Percentiles rank a stretch among this genome's conserved stretches.
phyloP scores from a whole-genome alignment of 2,113 vertebrate genomes.

The Chelonoidis abingdonii region DNA sequence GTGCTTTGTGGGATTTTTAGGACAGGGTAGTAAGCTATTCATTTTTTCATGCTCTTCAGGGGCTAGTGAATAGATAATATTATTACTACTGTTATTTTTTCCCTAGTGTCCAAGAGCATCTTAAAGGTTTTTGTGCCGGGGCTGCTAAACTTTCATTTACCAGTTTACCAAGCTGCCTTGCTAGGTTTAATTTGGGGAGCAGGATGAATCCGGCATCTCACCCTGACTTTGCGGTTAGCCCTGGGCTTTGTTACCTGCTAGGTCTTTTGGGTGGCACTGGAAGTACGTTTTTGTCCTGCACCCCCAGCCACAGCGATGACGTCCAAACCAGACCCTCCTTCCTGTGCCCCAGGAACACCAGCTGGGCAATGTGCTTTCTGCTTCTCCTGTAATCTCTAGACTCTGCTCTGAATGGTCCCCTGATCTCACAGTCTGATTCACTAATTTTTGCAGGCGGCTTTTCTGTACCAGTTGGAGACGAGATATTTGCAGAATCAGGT shows the following conservation, averaged over 20 bases:
- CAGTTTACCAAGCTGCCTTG: not conserved
- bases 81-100: not conserved
- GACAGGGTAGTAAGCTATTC: not conserved
- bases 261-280: not conserved
- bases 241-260: not conserved
- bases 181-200: not conserved
- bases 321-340: not conserved
- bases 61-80: not conserved
- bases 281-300: not conserved
- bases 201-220: not conserved
- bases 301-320: not conserved
- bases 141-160: not conserved
- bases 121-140: not conserved
- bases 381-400: not conserved
- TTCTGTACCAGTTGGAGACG: conserved; percentile 84
- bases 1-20: not conserved
- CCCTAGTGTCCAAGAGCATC: not conserved
- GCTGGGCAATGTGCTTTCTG: not conserved
- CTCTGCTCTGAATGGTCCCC: not conserved
- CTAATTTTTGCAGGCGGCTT: conserved; percentile 80
- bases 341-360: not conserved
- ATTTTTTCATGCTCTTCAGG: not conserved
- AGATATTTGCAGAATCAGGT: conserved; percentile 92
- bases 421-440: not conserved
- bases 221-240: not conserved